Evolutionary conservation across 2,888 invertebrate species (phyloP), one percentile per base, ranked within the genome.

Genomic region (Tetheella fluctuosa): DNA sequence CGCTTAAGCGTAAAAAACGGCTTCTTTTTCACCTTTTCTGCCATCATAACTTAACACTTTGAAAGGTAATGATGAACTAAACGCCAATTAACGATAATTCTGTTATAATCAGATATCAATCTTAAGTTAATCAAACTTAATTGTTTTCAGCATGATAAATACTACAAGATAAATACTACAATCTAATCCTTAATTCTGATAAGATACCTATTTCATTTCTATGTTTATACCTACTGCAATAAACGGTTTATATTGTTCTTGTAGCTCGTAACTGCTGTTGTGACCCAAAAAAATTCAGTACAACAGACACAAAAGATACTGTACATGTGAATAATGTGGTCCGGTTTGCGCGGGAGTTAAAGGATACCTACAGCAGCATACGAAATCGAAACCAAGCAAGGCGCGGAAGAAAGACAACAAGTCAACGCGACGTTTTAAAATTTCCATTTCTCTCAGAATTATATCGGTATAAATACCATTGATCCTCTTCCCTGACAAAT

Each of bases 1-100:
- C 90, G 80, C 61, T 83, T 90, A n/a, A 91, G 62, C 39, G 74
- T 86, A 65, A 91, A 88, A 64, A 91, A 85, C 8, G 84, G 82
- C 55, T 82, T 90, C 63, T 88, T 91, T 65, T 89, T 91, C 55
- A 82, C 67, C 68, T 90, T 91, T 34, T 92, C 91, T 42, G 88
- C 77, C 91, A 91, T 92, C 64, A 73, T 74, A 65, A 69, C 71
- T 68, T 68, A 53, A 68, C 71, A 70, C 60, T 54, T 60, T 57
- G 54, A 69, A 69, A 65, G 65, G 61, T 63, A 73, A 66, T 42
- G 42, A 55, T 1, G 4, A 23, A 76, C 72, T 79, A 52, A 71
- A 59, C 57, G 62, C 59, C 59, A 60, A 64, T 66, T 64, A 60
- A 12, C 60, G 57, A 69, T 71, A 63, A 68, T 62, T 60, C 59